Evolutionary conservation across 1,140 invertebrate species (phyloP), one percentile per base, ranked within the genome.

Genomic region (Acarapis woodi): DNA sequence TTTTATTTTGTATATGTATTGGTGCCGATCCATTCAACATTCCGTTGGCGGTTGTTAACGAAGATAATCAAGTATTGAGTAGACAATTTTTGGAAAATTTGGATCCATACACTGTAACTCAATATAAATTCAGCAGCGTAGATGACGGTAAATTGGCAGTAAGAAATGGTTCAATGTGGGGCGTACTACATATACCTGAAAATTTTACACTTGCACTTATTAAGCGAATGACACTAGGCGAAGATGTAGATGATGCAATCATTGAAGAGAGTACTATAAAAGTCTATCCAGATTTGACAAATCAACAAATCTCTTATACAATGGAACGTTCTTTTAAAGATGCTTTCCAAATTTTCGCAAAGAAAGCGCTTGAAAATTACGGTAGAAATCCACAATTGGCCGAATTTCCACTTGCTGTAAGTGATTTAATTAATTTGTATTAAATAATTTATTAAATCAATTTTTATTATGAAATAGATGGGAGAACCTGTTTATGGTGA

Each of bases 1-100:
- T 85, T 37, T 63, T 88, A 4, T 90, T 93, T 62, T 90, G 82
- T 55, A 53, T 87, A 44, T 77, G 82, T 18, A 83, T 90, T 46
- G 85, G 83, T 40, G 64, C 75, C 22, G 76, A 83, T 52, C 83
- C 85, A 0, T 68, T 65, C 32, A 71, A 73, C 30, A 62, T 93
- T 1, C 67, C 66, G 43, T 46, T 93, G 50, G 78, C 75, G 22
- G 64, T 90, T 38, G 73, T 83, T 5, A 57, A 58, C 40, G 40
- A 50, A 10, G 56, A 58, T 14, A 15, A 21, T 18, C 39, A 31
- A 28, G 26, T 31, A n/a, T 39, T 42, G 35, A 21, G 41, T 9
- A n/a, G 24, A 23, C 10, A 35, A 24, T 39, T 42, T 14, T 14
- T 42, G 0, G 19, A 31, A 2, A 12, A 35, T 24, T 20, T 35